A percentile compares a stretch with the other conserved stretches of the same genome.
Conservation (phyloP, 2,797 vertebrate genomes). For the Cyprinella venusta region DNA sequence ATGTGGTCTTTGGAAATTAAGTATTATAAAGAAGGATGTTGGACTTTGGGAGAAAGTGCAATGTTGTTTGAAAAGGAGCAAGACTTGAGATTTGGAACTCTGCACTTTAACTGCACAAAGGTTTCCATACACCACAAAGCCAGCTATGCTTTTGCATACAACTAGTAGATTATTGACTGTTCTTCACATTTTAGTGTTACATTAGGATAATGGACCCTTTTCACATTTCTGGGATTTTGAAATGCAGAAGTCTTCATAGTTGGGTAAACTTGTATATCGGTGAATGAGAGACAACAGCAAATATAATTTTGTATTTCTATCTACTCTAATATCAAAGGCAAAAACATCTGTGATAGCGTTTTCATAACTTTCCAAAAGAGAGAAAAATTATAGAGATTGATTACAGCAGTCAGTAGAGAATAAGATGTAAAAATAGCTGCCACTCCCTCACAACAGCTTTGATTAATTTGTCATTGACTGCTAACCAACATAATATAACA, state of each 20-base stretch:
- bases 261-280: neutral
- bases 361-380: neutral
- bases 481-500: neutral
- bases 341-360: neutral
- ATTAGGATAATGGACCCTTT: neutral
- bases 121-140: conserved; percentile 17
- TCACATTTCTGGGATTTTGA: neutral
- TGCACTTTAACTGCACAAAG: conserved; percentile 78
- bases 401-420: neutral
- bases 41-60: conserved; percentile 39
- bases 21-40: conserved; percentile 11
- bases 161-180: neutral
- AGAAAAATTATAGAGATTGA: neutral
- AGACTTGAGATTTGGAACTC: conserved; percentile 67
- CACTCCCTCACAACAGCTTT: neutral
- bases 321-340: neutral
- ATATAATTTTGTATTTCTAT: neutral
- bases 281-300: neutral
- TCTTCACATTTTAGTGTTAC: neutral
- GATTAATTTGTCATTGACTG: neutral
- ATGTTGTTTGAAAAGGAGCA: conserved; percentile 56
- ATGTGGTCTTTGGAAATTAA: conserved; percentile 12
- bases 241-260: neutral
- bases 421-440: neutral
- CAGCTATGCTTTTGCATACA: conserved; percentile 52